Evolutionary conservation across 2,888 invertebrate genomes (phyloP).

Genomic region (Nymphalis urticae): DNA sequence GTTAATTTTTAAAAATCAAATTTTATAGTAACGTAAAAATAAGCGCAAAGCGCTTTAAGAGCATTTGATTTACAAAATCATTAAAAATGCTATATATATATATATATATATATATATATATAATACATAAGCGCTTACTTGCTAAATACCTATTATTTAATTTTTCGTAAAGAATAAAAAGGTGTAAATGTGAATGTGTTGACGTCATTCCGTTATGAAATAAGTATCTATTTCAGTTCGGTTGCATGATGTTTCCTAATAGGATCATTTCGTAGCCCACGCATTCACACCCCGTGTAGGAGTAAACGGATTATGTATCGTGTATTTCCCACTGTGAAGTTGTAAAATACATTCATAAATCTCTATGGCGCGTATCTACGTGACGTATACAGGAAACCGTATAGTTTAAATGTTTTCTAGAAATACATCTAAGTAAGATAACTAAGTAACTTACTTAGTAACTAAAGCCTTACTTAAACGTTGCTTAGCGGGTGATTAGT

Average conservation of each 20-base stretch:
- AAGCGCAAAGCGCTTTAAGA: too few species aligned
- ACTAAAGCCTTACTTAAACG: too few species aligned
- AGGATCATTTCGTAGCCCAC: conserved; percentile 33
- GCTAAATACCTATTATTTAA: too few species aligned
- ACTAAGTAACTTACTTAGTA: too few species aligned
- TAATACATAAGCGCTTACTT: too few species aligned
- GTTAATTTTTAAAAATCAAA: too few species aligned
- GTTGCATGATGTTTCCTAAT: conserved; percentile 28
- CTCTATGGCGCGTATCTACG: not conserved
- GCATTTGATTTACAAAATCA: too few species aligned
- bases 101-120: too few species aligned
- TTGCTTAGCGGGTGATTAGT: too few species aligned
- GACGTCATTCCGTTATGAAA: conserved; percentile 21
- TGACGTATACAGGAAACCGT: conserved; percentile 3
- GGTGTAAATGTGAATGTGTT: not conserved
- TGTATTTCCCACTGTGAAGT: not conserved
- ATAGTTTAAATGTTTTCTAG: not conserved
- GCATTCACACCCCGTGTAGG: conserved; percentile 20
- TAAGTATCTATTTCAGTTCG: conserved; percentile 25
- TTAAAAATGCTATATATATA: too few species aligned
- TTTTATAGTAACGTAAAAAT: too few species aligned
- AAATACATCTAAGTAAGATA: too few species aligned
- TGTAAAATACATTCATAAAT: conserved; percentile 14
- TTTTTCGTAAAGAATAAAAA: not conserved
- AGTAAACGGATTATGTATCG: conserved; percentile 13